phyloP scores from a whole-genome alignment of 2,797 vertebrate species.

The Gymnopithys bicolor region DNA sequence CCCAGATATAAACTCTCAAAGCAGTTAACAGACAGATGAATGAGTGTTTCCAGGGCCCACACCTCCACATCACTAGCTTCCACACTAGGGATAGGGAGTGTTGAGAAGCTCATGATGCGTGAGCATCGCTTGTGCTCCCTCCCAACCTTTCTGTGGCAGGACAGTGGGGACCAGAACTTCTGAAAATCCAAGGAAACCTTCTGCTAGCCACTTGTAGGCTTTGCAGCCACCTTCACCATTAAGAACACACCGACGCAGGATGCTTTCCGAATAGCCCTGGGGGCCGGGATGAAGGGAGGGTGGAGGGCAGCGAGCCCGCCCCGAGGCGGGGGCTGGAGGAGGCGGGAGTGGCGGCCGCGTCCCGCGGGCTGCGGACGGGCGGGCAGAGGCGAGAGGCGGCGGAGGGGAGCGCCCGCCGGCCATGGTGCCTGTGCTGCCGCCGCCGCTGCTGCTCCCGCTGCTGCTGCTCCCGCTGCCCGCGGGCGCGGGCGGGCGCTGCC shows the following conservation, averaged over 20 bases:
- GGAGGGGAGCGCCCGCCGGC: neutral
- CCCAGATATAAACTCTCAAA: neutral
- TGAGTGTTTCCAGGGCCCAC: neutral
- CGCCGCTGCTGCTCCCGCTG: neutral
- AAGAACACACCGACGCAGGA: fast-evolving
- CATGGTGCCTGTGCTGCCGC: neutral
- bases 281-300: neutral
- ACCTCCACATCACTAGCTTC: neutral
- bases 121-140: neutral
- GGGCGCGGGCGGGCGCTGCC: slow-evolving; percentile 13
- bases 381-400: neutral
- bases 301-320: neutral
- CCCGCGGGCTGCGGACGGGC: neutral
- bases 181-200: fast-evolving
- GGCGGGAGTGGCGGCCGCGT: neutral
- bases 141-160: neutral
- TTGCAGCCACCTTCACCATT: neutral
- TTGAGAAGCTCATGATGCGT: fast-evolving
- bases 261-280: fast-evolving
- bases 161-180: neutral
- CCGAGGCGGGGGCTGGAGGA: neutral
- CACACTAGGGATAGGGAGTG: neutral
- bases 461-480: neutral
- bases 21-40: neutral
- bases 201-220: neutral